Evolutionary conservation across 2,888 invertebrate genomes (phyloP).

Genomic region (Sussaba pulchella): DNA sequence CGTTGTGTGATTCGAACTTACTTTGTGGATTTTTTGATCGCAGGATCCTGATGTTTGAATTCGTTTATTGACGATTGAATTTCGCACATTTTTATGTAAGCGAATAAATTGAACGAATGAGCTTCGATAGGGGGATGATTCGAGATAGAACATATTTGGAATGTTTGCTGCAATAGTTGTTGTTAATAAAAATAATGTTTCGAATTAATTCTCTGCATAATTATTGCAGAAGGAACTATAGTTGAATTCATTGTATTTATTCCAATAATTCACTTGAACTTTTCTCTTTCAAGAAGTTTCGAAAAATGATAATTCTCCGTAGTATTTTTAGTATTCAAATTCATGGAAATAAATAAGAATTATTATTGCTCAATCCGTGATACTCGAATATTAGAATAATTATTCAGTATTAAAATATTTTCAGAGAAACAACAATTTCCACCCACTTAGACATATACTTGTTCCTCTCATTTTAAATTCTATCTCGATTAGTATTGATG

Average conservation of each 20-base stretch:
- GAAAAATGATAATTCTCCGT: neutral
- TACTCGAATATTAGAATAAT: too few species aligned
- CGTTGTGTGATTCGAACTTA: neutral
- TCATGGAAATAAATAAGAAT: too few species aligned
- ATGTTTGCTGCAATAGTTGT: neutral
- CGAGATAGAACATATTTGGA: neutral
- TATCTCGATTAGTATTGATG: too few species aligned
- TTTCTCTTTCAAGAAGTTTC: too few species aligned
- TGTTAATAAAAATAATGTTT: neutral
- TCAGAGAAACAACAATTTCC: too few species aligned
- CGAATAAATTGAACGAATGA: neutral
- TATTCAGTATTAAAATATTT: too few species aligned
- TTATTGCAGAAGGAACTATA: too few species aligned
- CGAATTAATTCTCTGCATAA: neutral
- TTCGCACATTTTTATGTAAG: neutral
- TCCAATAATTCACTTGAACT: too few species aligned
- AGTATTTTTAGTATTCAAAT: neutral
- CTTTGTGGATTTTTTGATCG: conserved; percentile 7
- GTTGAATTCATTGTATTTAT: too few species aligned
- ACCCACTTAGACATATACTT: too few species aligned
- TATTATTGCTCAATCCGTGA: too few species aligned
- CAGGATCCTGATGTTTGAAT: conserved; percentile 1
- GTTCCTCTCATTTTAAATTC: too few species aligned
- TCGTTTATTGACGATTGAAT: neutral
- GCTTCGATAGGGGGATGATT: neutral